Evolutionary conservation across 2,113 vertebrate genomes (phyloP), one percentile per base, ranked within the genome.

Genomic region (Callospermophilus lateralis): DNA sequence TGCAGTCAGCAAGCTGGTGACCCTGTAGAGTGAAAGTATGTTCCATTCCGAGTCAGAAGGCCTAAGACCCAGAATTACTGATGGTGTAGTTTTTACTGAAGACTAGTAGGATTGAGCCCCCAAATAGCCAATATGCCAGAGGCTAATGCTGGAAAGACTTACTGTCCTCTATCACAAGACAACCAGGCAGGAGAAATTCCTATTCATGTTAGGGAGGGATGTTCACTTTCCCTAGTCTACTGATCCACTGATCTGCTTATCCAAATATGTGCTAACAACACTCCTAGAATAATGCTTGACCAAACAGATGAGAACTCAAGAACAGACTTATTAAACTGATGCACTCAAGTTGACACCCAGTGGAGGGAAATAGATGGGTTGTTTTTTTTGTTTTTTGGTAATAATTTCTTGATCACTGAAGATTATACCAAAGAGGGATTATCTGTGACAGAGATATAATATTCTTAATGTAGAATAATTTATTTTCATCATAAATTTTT

Each of bases 401-500:
- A 22, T 67, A 70, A 83, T 37, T 95, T 96, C 53, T 88, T 85
- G 20, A 42, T 73, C 19, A 81, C 30, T 92, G 88, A 84, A 91
- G 30, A 20, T 48, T 80, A 12, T 86, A 68, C 45, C 17, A 79
- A 37, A 93, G 45, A 73, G 20, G 22, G 88, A 58, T 42, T 76
- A 28, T 93, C 48, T 74, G 19, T 24, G 37, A 39, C 45, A 95
- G 19, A 63, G 26, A 74, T 55, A 51, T 3, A 58, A 8, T 78
- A 61, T 5, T 68, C 30, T 34, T 65, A 63, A 42, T 55, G 20
- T 53, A 85, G 12, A 85, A 30, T 34, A 89, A 61, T 13, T 83
- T 77, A 45, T 76, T 77, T 95, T 80, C 51, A 74, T 81, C 85
- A 22, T 37, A 42, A 39, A 37, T 39, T 70, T 85, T 65, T 92